Percentiles rank a stretch among this genome's conserved stretches.
Conservation (phyloP, 2,797 vertebrate genomes). For the Borostomias antarcticus region DNA sequence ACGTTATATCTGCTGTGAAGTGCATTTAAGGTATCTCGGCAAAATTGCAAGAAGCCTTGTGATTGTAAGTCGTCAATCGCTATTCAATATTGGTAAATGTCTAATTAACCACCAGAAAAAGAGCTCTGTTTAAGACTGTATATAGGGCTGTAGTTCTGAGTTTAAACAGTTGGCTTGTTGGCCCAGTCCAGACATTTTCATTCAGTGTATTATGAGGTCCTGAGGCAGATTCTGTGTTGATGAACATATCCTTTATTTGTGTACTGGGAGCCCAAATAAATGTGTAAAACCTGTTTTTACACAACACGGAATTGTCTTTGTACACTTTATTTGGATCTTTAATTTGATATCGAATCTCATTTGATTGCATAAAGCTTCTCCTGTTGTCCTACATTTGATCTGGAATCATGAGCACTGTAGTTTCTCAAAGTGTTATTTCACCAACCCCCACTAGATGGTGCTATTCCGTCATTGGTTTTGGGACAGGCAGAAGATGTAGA, state of each 20-base stretch:
- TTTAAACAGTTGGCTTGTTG: constrained; percentile 49
- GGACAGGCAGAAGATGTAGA: not conserved
- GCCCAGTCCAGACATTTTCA: constrained; percentile 52
- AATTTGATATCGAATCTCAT: too few species aligned
- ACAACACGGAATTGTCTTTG: constrained; percentile 12
- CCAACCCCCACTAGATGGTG: not conserved
- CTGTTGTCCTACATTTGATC: too few species aligned
- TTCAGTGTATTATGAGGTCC: constrained; percentile 64
- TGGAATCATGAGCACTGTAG: too few species aligned
- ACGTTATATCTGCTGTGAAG: constrained; percentile 68
- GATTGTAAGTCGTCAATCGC: constrained; percentile 65
- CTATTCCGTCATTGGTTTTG: not conserved
- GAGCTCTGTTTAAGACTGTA: constrained; percentile 60
- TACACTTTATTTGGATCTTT: too few species aligned
- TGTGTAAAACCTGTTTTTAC: constrained; percentile 58
- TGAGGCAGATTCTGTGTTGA: constrained; percentile 68
- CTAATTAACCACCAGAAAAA: constrained; percentile 58
- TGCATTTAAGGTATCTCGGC: constrained; percentile 64
- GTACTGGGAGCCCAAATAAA: constrained; percentile 75
- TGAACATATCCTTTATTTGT: constrained; percentile 67
- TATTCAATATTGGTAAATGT: constrained; percentile 68
- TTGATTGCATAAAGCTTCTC: too few species aligned
- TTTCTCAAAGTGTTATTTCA: not conserved
- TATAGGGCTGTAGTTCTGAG: constrained; percentile 66
- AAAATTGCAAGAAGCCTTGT: constrained; percentile 58